phyloP scores from a whole-genome alignment of 53 echinoderm and acorn worm genomes.

The Hippasteria phrygiana region DNA sequence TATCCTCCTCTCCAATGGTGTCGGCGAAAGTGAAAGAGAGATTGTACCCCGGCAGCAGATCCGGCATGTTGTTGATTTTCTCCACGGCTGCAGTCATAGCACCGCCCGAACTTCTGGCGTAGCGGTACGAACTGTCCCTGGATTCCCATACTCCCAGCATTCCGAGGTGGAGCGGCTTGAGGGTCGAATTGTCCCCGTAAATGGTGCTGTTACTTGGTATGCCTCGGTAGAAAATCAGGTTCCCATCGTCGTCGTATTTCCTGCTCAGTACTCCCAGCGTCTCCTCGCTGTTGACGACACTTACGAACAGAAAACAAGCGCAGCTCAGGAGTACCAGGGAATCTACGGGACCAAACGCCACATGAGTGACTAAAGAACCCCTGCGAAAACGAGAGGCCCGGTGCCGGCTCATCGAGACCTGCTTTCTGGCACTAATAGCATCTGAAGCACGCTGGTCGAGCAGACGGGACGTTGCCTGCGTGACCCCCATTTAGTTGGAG shows the following conservation, averaged over 20 bases:
- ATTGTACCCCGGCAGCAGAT: conserved; percentile 77
- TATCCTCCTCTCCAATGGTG: conserved; percentile 70
- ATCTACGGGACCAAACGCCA: conserved; percentile 1
- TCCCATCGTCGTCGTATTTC: neutral
- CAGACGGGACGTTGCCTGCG: neutral
- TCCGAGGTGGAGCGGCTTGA: conserved; percentile 22
- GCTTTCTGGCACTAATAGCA: neutral
- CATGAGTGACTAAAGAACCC: neutral
- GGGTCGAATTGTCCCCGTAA: neutral
- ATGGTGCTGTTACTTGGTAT: neutral
- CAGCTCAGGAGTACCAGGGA: neutral
- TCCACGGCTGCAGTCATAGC: conserved; percentile 90
- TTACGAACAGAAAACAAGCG: conserved; percentile 21
- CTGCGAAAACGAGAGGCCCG: conserved; percentile 24
- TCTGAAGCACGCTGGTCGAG: neutral
- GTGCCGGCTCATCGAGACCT: neutral
- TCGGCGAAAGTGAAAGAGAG: conserved; percentile 74
- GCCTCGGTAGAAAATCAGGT: conserved; percentile 28
- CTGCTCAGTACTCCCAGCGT: neutral
- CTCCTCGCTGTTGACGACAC: conserved; percentile 2
- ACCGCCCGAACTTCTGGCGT: conserved; percentile 80
- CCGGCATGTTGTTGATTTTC: conserved; percentile 73
- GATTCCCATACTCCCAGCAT: conserved; percentile 55
- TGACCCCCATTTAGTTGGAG: conserved; percentile 1
- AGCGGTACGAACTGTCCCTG: conserved; percentile 23